phyloP scores from a whole-genome alignment of 2,113 vertebrate genomes.

The Alosa alosa region DNA sequence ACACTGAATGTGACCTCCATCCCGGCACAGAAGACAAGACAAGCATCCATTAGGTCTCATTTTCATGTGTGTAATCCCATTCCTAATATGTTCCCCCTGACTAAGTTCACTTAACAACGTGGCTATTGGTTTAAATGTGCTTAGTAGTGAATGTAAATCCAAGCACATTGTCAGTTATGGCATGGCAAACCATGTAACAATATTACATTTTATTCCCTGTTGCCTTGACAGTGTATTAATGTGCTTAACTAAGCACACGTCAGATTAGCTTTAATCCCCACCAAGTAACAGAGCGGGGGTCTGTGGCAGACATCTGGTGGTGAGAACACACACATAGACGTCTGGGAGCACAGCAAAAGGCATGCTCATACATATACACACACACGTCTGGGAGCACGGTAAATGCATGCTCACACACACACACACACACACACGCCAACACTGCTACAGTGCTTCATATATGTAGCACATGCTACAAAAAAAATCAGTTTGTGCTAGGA shows the following conservation, averaged over 20 bases:
- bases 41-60: neutral
- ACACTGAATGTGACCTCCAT: neutral
- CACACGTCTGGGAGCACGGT: neutral
- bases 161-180: neutral
- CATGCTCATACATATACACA: neutral
- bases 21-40: neutral
- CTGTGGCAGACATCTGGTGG: neutral
- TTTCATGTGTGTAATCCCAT: neutral
- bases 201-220: neutral
- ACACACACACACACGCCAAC: neutral
- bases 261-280: conserved; percentile 9
- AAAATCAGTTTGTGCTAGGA: no score
- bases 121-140: neutral
- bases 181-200: neutral
- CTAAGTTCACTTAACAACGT: neutral
- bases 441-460: neutral
- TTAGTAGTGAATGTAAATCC: neutral
- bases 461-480: no score
- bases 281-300: neutral
- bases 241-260: neutral
- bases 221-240: conserved; percentile 11
- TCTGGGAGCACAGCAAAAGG: neutral
- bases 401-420: neutral
- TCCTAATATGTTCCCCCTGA: neutral
- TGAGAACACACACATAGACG: neutral